Conservation (phyloP, 2,797 vertebrate species). For the Lacerta bilineata region DNA sequence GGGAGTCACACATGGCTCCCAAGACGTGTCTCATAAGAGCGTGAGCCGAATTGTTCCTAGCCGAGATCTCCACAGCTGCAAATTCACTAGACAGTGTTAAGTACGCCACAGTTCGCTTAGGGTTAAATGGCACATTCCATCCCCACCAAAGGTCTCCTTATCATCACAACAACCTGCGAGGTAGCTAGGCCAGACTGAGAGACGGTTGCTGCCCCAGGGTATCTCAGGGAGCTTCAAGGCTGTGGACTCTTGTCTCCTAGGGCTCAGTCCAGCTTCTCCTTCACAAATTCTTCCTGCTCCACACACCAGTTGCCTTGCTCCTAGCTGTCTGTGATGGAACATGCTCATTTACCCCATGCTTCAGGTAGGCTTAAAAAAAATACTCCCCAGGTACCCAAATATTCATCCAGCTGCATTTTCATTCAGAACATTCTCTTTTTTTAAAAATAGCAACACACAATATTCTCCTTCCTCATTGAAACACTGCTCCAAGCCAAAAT, state of each 20-base stretch:
- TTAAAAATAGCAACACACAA: too few relatives aligned
- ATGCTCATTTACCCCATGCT: neutral
- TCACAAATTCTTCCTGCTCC: too few relatives aligned
- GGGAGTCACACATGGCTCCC: neutral
- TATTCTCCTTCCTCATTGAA: neutral
- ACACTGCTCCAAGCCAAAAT: neutral
- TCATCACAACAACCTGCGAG: too few relatives aligned
- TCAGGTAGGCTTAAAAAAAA: neutral
- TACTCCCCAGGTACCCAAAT: neutral
- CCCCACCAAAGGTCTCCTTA: too few relatives aligned
- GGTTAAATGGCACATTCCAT: neutral
- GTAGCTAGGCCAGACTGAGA: too few relatives aligned
- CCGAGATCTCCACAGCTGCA: neutral
- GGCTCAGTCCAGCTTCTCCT: too few relatives aligned
- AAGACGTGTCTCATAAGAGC: neutral
- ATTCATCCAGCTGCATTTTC: neutral
- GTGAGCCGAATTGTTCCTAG: neutral
- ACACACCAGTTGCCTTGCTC: neutral
- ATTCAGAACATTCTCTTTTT: neutral
- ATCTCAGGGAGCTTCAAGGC: too few relatives aligned
- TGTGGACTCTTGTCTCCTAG: too few relatives aligned
- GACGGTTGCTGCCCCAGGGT: neutral
- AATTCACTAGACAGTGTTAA: neutral
- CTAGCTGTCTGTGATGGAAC: neutral
- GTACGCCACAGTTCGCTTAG: neutral